phyloP scores from a whole-genome alignment of 2,113 vertebrate species.

The Peucedramus taeniatus region DNA sequence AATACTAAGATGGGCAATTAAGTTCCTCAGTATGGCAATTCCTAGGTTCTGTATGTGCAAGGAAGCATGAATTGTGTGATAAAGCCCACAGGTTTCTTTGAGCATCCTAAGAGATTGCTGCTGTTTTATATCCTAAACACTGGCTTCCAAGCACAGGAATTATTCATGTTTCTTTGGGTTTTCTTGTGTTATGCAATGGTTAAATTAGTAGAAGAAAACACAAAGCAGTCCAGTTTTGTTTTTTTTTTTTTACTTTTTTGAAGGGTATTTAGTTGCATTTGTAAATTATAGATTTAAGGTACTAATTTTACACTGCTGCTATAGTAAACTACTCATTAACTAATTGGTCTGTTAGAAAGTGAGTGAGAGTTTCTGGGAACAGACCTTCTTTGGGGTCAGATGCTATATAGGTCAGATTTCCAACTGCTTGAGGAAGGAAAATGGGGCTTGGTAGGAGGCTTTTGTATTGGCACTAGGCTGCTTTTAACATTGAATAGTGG shows the following conservation, averaged over 20 bases:
- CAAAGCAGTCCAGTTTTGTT: not conserved
- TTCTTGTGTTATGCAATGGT: not conserved
- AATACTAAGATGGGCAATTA: not conserved
- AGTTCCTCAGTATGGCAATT: not conserved
- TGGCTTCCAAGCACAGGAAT: not conserved
- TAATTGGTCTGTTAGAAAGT: not conserved
- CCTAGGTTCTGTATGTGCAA: not conserved
- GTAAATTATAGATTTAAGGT: not conserved
- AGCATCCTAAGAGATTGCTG: not conserved
- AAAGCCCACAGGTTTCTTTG: not conserved
- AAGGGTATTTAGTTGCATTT: not conserved
- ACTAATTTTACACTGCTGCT: not conserved
- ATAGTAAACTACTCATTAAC: not conserved
- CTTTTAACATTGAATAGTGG: not conserved
- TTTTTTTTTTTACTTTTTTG: not conserved
- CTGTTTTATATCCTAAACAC: not conserved
- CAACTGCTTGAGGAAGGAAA: not conserved
- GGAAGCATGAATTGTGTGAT: not conserved
- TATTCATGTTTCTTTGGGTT: not conserved
- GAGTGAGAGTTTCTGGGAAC: not conserved
- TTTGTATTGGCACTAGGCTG: not conserved
- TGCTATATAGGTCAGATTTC: not conserved
- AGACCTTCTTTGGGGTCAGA: not conserved
- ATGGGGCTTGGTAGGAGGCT: not conserved
- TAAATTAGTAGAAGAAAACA: not conserved